Conservation (phyloP, 2,888 invertebrate genomes). For the Scelioninae gen. 1 region DNA sequence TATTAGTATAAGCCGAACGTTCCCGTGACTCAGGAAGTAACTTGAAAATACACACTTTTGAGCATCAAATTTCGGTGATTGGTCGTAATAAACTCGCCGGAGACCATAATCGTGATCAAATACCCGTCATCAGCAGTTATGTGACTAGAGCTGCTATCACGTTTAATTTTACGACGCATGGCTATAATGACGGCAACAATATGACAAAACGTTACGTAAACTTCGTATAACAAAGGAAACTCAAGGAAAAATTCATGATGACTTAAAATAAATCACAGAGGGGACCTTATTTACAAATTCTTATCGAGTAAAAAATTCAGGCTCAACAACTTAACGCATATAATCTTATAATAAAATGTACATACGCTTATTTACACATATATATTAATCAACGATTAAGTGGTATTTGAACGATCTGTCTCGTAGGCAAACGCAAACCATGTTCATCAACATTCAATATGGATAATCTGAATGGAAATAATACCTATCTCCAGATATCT, state of each 20-base stretch:
- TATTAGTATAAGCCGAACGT: conserved; percentile 28
- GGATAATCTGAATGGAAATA: background rate
- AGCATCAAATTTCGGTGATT: conserved; percentile 62
- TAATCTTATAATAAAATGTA: conserved; percentile 51
- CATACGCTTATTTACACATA: conserved; percentile 53
- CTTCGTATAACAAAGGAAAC: conserved; percentile 10
- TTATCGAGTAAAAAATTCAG: conserved; percentile 54
- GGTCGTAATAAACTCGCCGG: conserved; percentile 27
- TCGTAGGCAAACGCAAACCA: conserved; percentile 18
- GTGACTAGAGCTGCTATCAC: background rate
- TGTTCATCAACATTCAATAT: background rate
- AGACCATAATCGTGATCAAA: conserved; percentile 21
- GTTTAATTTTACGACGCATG: conserved; percentile 14
- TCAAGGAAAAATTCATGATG: conserved; percentile 10
- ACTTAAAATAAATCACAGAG: conserved; percentile 63
- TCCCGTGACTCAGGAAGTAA: conserved; percentile 38
- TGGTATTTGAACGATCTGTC: conserved; percentile 46
- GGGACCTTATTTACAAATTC: conserved; percentile 53
- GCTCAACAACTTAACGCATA: conserved; percentile 53
- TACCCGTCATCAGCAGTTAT: conserved; percentile 4
- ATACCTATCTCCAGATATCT: background rate
- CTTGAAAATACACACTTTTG: conserved; percentile 57
- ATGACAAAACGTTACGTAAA: conserved; percentile 31
- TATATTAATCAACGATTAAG: conserved; percentile 48
- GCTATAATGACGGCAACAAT: conserved; percentile 29